A percentile compares a stretch with the other conserved stretches of the same genome.
phyloP scores from a whole-genome alignment of 2,797 vertebrate species.

The Eospalax fontanierii region DNA sequence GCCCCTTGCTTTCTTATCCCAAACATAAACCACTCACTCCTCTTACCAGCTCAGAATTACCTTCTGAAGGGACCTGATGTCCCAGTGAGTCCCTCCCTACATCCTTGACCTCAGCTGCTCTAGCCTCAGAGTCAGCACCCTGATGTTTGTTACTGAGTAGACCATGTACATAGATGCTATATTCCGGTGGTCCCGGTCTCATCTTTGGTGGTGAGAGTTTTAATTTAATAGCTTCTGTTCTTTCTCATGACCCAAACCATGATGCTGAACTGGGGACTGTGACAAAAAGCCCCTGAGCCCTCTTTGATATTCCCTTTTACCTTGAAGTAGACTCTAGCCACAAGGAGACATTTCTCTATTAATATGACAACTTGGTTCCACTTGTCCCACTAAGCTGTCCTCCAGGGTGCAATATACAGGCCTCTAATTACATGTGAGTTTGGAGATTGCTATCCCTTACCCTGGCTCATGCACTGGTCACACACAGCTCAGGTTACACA shows the following conservation, averaged over 20 bases:
- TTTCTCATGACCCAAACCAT: not conserved
- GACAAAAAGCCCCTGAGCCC: not conserved
- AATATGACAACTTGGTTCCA: no score
- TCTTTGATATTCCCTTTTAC: not conserved
- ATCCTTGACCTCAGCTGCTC: not conserved
- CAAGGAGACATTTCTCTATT: not conserved
- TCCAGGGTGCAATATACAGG: fast-evolving
- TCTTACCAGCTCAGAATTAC: not conserved
- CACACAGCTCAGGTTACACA: not conserved
- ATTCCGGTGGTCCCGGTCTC: not conserved
- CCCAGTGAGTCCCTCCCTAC: not conserved
- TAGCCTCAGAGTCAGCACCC: not conserved
- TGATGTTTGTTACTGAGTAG: not conserved
- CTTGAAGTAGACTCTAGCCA: not conserved
- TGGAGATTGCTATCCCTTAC: fast-evolving
- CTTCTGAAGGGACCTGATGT: not conserved
- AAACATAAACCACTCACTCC: not conserved
- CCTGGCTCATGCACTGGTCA: not conserved
- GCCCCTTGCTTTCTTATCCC: not conserved
- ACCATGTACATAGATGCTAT: fast-evolving
- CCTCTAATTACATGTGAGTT: not conserved
- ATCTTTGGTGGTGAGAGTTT: not conserved
- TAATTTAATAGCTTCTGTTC: not conserved
- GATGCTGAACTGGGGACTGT: not conserved
- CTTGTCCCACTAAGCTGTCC: not conserved